Base-by-base conservation (phyloP, 2,797 vertebrate species). In the Pantherophis vulpinus region DNA sequence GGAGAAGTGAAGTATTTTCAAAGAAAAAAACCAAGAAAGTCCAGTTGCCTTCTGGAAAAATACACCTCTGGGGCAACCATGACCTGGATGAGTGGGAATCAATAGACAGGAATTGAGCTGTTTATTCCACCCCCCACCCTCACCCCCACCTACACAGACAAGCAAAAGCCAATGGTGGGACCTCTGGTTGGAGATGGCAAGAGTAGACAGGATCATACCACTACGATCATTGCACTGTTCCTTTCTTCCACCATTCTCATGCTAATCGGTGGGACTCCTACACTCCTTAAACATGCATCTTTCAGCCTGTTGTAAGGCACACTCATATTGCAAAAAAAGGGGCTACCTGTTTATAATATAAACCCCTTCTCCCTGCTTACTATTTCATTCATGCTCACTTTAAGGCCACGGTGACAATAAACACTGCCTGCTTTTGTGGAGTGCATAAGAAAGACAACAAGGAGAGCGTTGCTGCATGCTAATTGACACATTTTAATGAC, bases 401-500 rank as follows among this genome's bases (percentile, higher is more conserved):
- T 0, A 74, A 87, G 54, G 16, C 51, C n/a, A 20, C 8, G 63
- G 60, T 86, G 56, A n/a, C 51, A 56, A 86, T 18, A 29, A 61
- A 63, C 0, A 1, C 92, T 90, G 94, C 51, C 79, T 14, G 91
- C 59, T 91, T 92, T 58, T 92, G 58, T 1, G 5, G 95, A 94
- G 86, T 92, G 94, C 92, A 94, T 93, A 93, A 51, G 90, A 94
- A 66, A 90, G 0, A 59, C 93, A 93, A 94, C 95, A 94, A 97
- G 95, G 97, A 83, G 74, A 23, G 97, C 90, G 96, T 95, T 97
- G 98, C 96, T 97, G 98, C 98, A 99, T 99, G 98, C 98, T 99
- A 99, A 99, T 98, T 98, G 96, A 97, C 97, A 97, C 96, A 97
- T 97, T 98, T 98, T 98, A 98, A 99, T 98, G 98, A 98, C 98